Base-by-base conservation (phyloP, 2,113 vertebrate genomes). In the Notarius lentiginosus region DNA sequence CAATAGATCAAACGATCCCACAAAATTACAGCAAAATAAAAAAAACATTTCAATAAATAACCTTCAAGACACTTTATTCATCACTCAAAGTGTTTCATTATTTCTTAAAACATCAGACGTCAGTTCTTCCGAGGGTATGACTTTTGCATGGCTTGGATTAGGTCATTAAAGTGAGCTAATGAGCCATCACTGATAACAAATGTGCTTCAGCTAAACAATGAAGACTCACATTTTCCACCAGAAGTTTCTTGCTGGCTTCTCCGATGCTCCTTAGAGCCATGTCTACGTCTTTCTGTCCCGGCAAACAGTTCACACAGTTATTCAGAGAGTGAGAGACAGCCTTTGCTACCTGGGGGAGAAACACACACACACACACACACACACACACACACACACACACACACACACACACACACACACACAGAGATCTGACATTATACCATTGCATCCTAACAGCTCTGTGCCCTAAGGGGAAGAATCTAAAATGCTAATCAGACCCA, bases 221-320 rank as follows among this genome's bases (percentile, higher is more conserved):
- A 66, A 22, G 53, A 88, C 97, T 96, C 91, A 99, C 99, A 90
- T 94, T 96, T 90, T 99, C 99, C 88, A 99, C 97, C 72, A 99
- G 96, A 66, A 99, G 94, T 92, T 99, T 99, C 94, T 99, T 99
- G 95, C 99, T 99, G 88, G 99, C 97, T 88, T 99, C 99, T 4
- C 98, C 98, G 0, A 99, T 99, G 91, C 97, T 99, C 93, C 98
- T 97, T 55, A 99, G 95, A 72, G 99, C 99, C 94, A 99, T 97
- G 79, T 99, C 99, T 80, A 99, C 99, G 90, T 99, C 99, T 93
- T 99, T 99, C 92, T 99, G 99, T 55, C 99, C 99, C 30, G 99
- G 99, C 83, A 99, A 95, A 94, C 98, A 99, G 91, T 99, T 99
- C 87, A 99, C 99, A 1, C 99, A 99, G 93, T 98, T 99, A 92